phyloP scores from a whole-genome alignment of 2,113 vertebrate genomes.

The Urocynchramus pylzowi region DNA sequence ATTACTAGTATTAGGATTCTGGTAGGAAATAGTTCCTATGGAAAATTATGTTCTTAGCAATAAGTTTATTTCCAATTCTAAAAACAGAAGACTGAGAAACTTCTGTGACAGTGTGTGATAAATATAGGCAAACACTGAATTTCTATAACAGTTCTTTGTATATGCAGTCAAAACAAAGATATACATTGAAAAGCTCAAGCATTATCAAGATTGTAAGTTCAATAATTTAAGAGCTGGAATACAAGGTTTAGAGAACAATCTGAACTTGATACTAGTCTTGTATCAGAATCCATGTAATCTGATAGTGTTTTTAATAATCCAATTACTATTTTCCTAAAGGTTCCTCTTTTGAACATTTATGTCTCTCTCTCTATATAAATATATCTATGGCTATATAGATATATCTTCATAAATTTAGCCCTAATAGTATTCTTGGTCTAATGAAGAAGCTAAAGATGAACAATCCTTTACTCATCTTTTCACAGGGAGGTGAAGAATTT shows the following conservation, averaged over 20 bases:
- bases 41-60: not conserved
- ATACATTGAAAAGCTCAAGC: not conserved
- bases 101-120: not conserved
- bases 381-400: not conserved
- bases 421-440: not conserved
- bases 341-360: not conserved
- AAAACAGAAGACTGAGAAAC: constrained; percentile 12
- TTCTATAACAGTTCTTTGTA: not conserved
- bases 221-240: not conserved
- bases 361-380: rapidly evolving
- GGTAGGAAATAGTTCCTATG: not conserved
- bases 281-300: not conserved
- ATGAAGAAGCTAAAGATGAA: not conserved
- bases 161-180: constrained; percentile 3
- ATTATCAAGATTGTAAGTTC: not conserved
- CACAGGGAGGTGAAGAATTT: not conserved
- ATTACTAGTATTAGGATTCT: not conserved
- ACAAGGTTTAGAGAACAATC: not conserved
- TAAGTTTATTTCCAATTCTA: constrained; percentile 14
- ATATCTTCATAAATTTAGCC: not conserved
- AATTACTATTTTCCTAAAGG: not conserved
- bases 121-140: constrained; percentile 12
- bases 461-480: not conserved
- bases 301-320: not conserved
- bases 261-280: not conserved